Base-by-base conservation (phyloP, 1,140 invertebrate species). In the Matsumurasca onukii region DNA sequence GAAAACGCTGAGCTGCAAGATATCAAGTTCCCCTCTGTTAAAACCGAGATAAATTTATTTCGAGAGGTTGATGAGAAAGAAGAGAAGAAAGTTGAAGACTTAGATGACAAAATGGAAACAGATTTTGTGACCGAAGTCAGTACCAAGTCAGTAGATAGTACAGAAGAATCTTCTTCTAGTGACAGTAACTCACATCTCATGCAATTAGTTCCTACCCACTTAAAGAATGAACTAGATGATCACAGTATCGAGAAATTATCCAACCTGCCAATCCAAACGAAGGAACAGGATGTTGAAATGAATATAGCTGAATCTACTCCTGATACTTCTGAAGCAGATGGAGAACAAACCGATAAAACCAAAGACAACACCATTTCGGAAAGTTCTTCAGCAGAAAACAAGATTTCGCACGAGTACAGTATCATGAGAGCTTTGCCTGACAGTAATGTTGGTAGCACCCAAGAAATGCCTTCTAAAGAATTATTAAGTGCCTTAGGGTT, bases 401-500 rank as follows among this genome's bases (percentile, higher is more conserved):
- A 31, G 30, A 9, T 12, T 3, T 62, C 20, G 31, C 30, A 3
- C 29, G 3, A 62, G 39, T 25, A 39, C 27, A 27, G 45, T 39
- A 66, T 29, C 20, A 12, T 27, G 5, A 17, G n/a, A 66, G 39
- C 29, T 22, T 9, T 25, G 24, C 31, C 17, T 65, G 30, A 39
- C 3, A 59, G 55, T 12, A 45, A 20, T 39, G 49, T 52, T 55
- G 84, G 86, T 73, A 82, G 82, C 15, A 82, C 85, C 0, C 86
- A 87, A 72, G 82, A 83, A 71, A 77, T 83, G 61, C 81, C 82
- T 30, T 77, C 80, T 13, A 89, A 90, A 74, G 87, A 88, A 71
- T 85, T 89, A 39, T 73, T 90, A 3, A 80, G 86, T 68, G 86
- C 85, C 13, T 77, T 90, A 1, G 88, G 88, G 0, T 74, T 72